Base-by-base conservation (phyloP, 2,113 vertebrate genomes). In the Urocolius indicus region DNA sequence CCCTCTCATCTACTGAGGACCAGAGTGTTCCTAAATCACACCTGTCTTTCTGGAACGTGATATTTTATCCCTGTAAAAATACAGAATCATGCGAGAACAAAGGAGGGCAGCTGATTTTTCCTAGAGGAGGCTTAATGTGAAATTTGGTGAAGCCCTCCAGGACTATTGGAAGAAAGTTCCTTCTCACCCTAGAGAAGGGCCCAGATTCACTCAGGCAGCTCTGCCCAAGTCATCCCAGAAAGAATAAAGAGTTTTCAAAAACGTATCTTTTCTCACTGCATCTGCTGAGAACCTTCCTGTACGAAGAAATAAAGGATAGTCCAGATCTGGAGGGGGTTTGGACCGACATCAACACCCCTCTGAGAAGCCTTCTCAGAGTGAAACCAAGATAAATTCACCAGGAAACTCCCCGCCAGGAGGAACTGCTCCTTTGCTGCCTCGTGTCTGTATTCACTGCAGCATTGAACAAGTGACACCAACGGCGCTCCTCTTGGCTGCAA, bases 41-140 rank as follows among this genome's bases (percentile, higher is more conserved):
- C 93, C 93, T 94, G 89, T 92, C 69, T 78, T 76, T 76, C 72
- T 82, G 93, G 54, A 95, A 95, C 11, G 30, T 2, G 41, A 3
- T 68, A 65, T 49, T 94, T 84, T 72, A 57, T 74, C 61, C 87
- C 68, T 62, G 74, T 57, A 19, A 93, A 92, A 89, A 69, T 74
- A 72, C 38, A 76, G 63, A 82, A 61, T 69, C 19, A 2, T 59
- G 58, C 61, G 71, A 84, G 93, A 90, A 54, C 65, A 75, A 51
- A 65, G 59, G 43, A 29, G 6, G 1, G 1, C 24, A 29, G 58
- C 88, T 89, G 75, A 13, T 75, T 92, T 90, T 78, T 73, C 54
- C 54, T 75, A 51, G 66, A 66, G 74, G 41, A 89, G 58, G 20
- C 79, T 90, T 75, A 87, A 74, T 0, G 0, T 41, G 61, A 72